Percentiles rank a stretch among this genome's conserved stretches.
Conservation (phyloP, 1,140 invertebrate genomes). For the Magallana angulata region DNA sequence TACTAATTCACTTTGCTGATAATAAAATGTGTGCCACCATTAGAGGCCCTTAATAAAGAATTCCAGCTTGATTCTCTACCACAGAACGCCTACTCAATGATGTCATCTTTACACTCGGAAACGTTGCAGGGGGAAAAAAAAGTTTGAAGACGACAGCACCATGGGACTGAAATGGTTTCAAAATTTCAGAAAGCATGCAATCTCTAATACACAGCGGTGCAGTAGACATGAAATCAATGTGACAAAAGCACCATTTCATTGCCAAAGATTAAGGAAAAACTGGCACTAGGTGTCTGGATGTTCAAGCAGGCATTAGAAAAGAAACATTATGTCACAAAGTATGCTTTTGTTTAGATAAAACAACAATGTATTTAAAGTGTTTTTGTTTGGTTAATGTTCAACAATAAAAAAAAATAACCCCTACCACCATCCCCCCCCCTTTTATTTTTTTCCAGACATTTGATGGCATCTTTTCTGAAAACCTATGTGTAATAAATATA, state of each 20-base stretch:
- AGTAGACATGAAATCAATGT: constrained; percentile 15
- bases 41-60: constrained; percentile 25
- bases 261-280: not conserved
- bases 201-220: not conserved
- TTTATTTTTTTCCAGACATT: too few relatives aligned
- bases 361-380: too few relatives aligned
- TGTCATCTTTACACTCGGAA: not conserved
- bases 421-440: too few relatives aligned
- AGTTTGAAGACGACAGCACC: not conserved
- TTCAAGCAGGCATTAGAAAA: not conserved
- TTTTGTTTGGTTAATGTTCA: too few relatives aligned
- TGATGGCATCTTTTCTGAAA: too few relatives aligned
- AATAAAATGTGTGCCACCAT: constrained; percentile 1
- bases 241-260: not conserved
- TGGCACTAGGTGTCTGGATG: not conserved
- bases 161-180: constrained; percentile 16
- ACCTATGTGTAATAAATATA: too few relatives aligned
- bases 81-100: not conserved
- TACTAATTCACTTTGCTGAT: constrained; percentile 17
- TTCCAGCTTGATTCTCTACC: not conserved
- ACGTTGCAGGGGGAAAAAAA: not conserved
- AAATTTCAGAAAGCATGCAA: not conserved
- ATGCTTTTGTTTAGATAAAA: too few relatives aligned
- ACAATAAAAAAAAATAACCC: too few relatives aligned
- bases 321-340: too few relatives aligned